These are phyloP conservation scores for Aporophyla lueneburgensis DNA, from an alignment of 2,888 invertebrate genomes.

Conservation along the genomic window DNA sequence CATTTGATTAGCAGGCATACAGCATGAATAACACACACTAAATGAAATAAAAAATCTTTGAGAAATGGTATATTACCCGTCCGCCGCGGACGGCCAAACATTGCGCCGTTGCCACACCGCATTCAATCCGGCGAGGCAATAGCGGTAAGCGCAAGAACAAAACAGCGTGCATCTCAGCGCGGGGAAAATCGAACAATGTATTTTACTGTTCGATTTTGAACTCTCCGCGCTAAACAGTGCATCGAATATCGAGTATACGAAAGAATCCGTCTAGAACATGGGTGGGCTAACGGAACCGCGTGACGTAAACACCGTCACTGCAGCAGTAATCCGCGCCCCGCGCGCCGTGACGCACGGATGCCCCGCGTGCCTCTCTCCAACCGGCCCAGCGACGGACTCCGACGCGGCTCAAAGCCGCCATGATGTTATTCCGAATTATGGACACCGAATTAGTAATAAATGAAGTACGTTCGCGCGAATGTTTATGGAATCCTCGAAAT, in stretches of 20 bases:
- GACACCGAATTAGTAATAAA: constrained; percentile 35
- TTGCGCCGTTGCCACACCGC: constrained; percentile 34
- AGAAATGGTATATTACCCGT: background rate
- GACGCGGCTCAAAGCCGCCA: constrained; percentile 17
- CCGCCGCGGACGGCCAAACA: constrained; percentile 25
- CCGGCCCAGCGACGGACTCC: constrained; percentile 2
- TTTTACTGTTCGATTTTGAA: no score
- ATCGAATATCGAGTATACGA: no score
- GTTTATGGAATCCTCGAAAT: constrained; percentile 40
- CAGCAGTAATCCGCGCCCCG: constrained; percentile 47
- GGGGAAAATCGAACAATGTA: no score
- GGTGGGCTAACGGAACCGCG: background rate
- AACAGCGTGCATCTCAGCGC: no score
- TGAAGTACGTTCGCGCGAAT: constrained; percentile 41
- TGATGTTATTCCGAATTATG: constrained; percentile 7
- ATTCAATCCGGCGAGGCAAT: constrained; percentile 35
- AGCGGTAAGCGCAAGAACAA: background rate
- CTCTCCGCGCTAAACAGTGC: no score
- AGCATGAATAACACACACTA: background rate
- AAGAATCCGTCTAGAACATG: no score
- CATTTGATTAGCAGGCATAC: no score
- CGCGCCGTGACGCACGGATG: constrained; percentile 19
- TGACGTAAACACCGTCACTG: background rate
- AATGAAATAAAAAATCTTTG: background rate
- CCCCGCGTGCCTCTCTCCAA: background rate